Conservation (phyloP, 2,797 vertebrate species). For the Parambassis ranga region DNA sequence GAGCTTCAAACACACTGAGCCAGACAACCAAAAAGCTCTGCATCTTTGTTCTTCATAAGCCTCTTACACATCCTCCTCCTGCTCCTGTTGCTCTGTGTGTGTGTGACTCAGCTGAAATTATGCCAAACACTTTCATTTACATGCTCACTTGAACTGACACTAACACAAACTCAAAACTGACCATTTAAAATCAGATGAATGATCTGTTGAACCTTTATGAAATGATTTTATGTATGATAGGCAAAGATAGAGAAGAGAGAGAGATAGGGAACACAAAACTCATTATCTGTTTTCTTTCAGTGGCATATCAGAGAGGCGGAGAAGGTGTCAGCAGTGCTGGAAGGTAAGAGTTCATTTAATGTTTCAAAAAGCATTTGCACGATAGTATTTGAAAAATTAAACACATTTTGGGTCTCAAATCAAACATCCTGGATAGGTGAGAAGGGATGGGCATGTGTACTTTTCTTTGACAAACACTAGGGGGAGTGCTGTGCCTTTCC, state of each 20-base stretch:
- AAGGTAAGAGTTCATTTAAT: slow-evolving; percentile 82
- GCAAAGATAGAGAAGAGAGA: too few species aligned
- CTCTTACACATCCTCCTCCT: slow-evolving; percentile 61
- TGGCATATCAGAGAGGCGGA: slow-evolving; percentile 97
- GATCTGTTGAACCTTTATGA: too few species aligned
- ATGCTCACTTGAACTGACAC: slow-evolving; percentile 7
- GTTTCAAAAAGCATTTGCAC: neutral
- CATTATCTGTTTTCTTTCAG: slow-evolving; percentile 71
- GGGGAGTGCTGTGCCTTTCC: slow-evolving; percentile 84
- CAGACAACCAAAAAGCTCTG: slow-evolving; percentile 61
- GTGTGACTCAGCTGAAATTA: slow-evolving; percentile 44
- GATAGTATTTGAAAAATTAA: neutral
- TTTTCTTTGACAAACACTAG: slow-evolving; percentile 76
- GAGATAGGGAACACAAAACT: too few species aligned
- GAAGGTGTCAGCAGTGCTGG: slow-evolving; percentile 96
- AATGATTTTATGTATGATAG: too few species aligned
- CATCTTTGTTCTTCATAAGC: slow-evolving; percentile 70
- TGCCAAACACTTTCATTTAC: slow-evolving; percentile 38
- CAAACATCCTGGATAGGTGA: neutral
- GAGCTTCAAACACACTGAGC: slow-evolving; percentile 65
- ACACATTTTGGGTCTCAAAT: neutral
- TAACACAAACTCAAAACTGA: neutral
- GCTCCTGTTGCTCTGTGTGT: slow-evolving; percentile 31
- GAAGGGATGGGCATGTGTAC: slow-evolving; percentile 36
- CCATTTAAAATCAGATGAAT: slow-evolving; percentile 1